phyloP scores from a whole-genome alignment of 30 jellyfish, hydroid and myxozoan species.

The Hydractinia echinata region DNA sequence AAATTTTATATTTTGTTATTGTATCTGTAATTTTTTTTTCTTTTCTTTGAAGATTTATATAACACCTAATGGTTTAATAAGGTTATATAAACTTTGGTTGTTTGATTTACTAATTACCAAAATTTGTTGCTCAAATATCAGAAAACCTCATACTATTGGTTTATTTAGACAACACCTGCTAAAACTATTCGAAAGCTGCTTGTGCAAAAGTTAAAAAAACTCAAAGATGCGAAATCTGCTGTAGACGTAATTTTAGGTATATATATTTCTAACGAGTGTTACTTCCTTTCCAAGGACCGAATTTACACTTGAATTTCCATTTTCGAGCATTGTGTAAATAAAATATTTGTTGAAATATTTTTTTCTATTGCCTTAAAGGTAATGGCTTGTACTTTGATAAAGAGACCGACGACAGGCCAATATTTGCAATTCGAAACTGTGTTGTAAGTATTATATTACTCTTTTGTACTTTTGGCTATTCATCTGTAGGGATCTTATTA shows the following conservation, averaged over 20 bases:
- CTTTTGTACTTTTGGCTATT: not conserved
- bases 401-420: conserved; percentile 17
- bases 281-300: not conserved
- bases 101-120: not conserved
- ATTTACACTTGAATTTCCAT: not conserved
- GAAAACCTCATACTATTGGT: not conserved
- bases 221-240: conserved; percentile 50
- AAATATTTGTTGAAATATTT: too few species aligned
- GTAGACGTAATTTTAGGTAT: conserved; percentile 58
- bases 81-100: not conserved
- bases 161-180: conserved; percentile 32
- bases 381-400: conserved; percentile 55
- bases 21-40: not conserved
- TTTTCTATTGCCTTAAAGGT: conserved; percentile 36
- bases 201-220: conserved; percentile 41
- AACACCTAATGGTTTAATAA: not conserved
- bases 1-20: not conserved
- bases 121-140: not conserved
- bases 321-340: not conserved
- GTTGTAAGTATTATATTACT: conserved; percentile 39
- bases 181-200: conserved; percentile 30
- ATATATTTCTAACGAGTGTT: not conserved
- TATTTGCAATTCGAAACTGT: conserved; percentile 58
- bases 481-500: not conserved
- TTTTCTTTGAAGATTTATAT: not conserved